Percentiles rank a stretch among this genome's conserved stretches.
These are phyloP conservation scores for Choristoneura fumiferana DNA, from an alignment of 1,140 invertebrate genomes.

Conservation along the genomic window DNA sequence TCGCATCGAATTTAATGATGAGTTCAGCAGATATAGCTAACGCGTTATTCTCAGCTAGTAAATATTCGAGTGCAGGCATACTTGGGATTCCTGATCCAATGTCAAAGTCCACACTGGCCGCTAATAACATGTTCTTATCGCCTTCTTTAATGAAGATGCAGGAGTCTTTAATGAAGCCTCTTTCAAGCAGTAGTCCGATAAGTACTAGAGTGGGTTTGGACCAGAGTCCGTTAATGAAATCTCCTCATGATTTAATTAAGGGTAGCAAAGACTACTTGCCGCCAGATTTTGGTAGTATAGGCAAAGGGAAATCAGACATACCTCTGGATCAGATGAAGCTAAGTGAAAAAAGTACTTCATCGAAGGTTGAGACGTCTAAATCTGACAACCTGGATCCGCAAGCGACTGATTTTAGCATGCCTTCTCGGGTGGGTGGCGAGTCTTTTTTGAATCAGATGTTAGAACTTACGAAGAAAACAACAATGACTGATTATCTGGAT, in stretches of 20 bases:
- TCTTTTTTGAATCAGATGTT: slow-evolving; percentile 76
- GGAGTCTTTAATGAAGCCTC: slow-evolving; percentile 72
- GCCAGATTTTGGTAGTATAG: slow-evolving; percentile 69
- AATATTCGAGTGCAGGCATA: slow-evolving; percentile 79
- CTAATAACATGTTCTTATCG: slow-evolving; percentile 84
- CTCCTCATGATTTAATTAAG: slow-evolving; percentile 70
- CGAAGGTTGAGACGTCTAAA: slow-evolving; percentile 55
- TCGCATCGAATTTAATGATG: slow-evolving; percentile 80
- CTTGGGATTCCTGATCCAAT: slow-evolving; percentile 83
- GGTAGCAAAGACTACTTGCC: slow-evolving; percentile 73
- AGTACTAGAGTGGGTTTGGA: slow-evolving; percentile 66
- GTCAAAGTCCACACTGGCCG: slow-evolving; percentile 83
- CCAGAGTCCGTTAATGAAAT: slow-evolving; percentile 69
- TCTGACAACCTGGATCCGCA: slow-evolving; percentile 47
- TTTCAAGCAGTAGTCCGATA: slow-evolving; percentile 70
- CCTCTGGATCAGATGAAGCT: slow-evolving; percentile 50
- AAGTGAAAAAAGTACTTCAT: slow-evolving; percentile 41
- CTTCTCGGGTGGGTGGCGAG: slow-evolving; percentile 60
- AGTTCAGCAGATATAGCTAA: slow-evolving; percentile 80
- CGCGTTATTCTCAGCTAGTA: slow-evolving; percentile 80
- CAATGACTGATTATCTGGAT: slow-evolving; percentile 72
- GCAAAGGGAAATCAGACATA: slow-evolving; percentile 65
- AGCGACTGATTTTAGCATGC: slow-evolving; percentile 60
- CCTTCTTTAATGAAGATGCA: slow-evolving; percentile 77
- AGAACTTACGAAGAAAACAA: slow-evolving; percentile 75